Evolutionary conservation across 2,888 invertebrate species (phyloP).

Genomic region (Temnothorax rugatulus): DNA sequence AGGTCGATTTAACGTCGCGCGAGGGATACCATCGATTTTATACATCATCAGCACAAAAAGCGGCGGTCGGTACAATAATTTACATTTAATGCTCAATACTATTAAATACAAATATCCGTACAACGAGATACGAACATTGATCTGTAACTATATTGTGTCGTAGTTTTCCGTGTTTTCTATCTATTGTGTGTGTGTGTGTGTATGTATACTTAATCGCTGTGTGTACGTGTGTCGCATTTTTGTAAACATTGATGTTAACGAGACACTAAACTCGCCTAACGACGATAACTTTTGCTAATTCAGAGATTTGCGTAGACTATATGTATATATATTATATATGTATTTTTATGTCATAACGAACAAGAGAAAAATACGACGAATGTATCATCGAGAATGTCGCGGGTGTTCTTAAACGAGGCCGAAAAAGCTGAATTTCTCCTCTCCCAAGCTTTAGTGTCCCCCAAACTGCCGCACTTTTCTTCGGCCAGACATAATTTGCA

Average conservation of each 20-base stretch:
- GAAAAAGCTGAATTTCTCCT: conserved; percentile 36
- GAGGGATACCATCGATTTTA: conserved; percentile 12
- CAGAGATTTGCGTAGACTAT: conserved; percentile 57
- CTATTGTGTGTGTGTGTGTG: conserved; percentile 57
- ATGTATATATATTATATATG: conserved; percentile 37
- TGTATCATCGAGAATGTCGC: conserved; percentile 74
- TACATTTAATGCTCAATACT: conserved; percentile 71
- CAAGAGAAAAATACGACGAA: conserved; percentile 67
- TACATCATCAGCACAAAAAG: conserved; percentile 74
- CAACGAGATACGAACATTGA: conserved; percentile 72
- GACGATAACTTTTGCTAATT: conserved; percentile 46
- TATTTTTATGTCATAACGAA: conserved; percentile 36
- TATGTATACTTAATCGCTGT: conserved; percentile 28
- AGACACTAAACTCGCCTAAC: conserved; percentile 35
- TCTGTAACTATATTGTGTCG: conserved; percentile 57
- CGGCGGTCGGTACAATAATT: conserved; percentile 52
- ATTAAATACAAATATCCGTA: conserved; percentile 76
- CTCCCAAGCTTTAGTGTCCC: neutral
- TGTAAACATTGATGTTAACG: conserved; percentile 29
- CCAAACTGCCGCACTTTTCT: neutral
- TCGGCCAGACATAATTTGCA: neutral
- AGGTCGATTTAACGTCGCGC: conserved; percentile 23
- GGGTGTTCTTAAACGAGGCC: conserved; percentile 69
- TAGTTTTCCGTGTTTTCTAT: conserved; percentile 53
- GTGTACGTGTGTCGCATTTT: conserved; percentile 11